Evolutionary conservation across 2,113 vertebrate genomes (phyloP).

Genomic region (Aptenodytes patagonicus): DNA sequence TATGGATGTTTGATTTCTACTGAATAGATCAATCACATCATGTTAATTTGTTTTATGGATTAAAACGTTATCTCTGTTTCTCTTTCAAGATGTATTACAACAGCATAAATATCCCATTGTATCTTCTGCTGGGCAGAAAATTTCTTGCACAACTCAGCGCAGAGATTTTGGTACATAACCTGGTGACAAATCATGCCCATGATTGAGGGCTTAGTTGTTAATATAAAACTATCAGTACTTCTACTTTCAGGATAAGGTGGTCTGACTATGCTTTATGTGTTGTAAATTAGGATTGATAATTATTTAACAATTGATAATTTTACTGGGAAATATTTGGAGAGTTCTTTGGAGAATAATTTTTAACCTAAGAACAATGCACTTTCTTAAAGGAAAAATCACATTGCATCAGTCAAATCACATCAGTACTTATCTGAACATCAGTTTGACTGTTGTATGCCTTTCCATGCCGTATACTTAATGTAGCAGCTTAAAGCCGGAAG

Average conservation of each 20-base stretch:
- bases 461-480: neutral
- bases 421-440: neutral
- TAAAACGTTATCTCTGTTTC: neutral
- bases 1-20: neutral
- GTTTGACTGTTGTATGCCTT: conserved; percentile 3
- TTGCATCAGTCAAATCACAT: neutral
- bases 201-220: neutral
- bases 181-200: neutral
- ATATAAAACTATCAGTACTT: neutral
- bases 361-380: neutral
- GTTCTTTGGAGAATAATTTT: neutral
- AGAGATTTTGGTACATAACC: neutral
- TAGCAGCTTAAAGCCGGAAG: neutral
- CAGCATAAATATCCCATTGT: neutral
- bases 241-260: neutral
- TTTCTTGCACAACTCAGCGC: neutral
- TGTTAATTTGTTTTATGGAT: neutral
- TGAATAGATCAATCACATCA: neutral
- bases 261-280: neutral
- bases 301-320: neutral
- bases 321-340: neutral
- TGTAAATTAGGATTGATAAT: neutral
- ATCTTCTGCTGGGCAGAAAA: neutral
- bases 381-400: neutral
- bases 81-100: neutral